These are phyloP conservation scores for Lathronympha strigana DNA, from an alignment of 2,888 invertebrate genomes.

Conservation along the genomic window DNA sequence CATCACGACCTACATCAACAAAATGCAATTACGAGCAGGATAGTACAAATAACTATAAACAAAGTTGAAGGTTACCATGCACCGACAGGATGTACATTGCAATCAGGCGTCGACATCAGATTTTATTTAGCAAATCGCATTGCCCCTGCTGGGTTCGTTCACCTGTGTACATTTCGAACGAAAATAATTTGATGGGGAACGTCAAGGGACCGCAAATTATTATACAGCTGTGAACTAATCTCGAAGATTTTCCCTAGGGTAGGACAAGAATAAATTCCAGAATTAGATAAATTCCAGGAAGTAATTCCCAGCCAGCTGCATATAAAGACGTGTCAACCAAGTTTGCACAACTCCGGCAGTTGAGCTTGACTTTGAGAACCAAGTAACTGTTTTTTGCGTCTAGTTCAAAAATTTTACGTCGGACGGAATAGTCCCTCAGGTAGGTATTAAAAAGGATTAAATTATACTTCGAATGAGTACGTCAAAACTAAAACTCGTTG, in stretches of 20 bases:
- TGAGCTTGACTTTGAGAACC: no score
- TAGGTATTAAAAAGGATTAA: no score
- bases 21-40: neutral
- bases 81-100: conserved; percentile 6
- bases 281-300: no score
- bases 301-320: no score
- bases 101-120: conserved; percentile 18
- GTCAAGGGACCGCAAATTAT: neutral
- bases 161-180: conserved; percentile 4
- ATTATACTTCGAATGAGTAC: no score
- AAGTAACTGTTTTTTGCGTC: no score
- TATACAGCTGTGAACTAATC: neutral
- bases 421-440: no score
- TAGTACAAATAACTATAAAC: conserved; percentile 6
- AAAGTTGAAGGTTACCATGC: conserved; percentile 1
- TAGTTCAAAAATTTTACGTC: no score
- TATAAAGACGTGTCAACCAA: no score
- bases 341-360: no score
- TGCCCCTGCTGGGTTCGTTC: conserved; percentile 14
- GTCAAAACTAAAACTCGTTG: no score
- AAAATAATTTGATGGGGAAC: neutral
- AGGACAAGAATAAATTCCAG: neutral
- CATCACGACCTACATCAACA: neutral
- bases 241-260: neutral
- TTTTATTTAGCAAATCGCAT: conserved; percentile 23